Base-by-base conservation (phyloP, 2,888 invertebrate species). In the Troides oblongomaculatus region DNA sequence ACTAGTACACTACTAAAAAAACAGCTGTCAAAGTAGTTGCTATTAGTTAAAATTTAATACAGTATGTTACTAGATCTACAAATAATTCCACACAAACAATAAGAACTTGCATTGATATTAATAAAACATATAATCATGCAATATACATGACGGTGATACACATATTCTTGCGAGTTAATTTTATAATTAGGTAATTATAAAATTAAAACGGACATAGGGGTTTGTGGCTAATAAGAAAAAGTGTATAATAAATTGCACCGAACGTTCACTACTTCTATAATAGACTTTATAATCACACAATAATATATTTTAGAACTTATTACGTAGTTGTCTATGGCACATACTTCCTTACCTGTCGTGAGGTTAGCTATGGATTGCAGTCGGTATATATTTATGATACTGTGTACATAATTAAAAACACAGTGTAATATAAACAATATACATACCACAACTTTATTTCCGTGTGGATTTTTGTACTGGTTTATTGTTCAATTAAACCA, bases 171-270 rank as follows among this genome's bases (percentile, higher is more conserved):
- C 25, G 43, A 57, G 50, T 18, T 69, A 56, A 64, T 64, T 64
- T 64, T 56, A 56, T 30, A 61, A 39, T 39, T 53, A 62, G 36
- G 18, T n/a, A 64, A 39, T 18, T 53, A 53, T 53, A 1, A 53
- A 30, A 63, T 46, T 46, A 21, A 63, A 23, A 36, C 25, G 25
- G 25, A 7, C 2, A 10, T 36, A 63, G 8, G n/a, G n/a, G 12
- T 64, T 21, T 21, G 57, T 62, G 36, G 58, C n/a, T 66, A n/a
- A 65, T 58, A 61, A 65, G 43, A 64, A 53, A 70, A 70, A 66
- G 53, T 70, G 66, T 53, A 59, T 66, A 58, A 62, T 73, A 78
- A 78, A 81, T 81, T 82, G 83, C 84, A 84, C 84, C 80, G 36
- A 78, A 77, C 77, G 71, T 80, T 79, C 76, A 80, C 78, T 79